These are phyloP conservation scores for Habrosyne pyritoides DNA, from an alignment of 2,888 invertebrate species.

Conservation along the genomic window DNA sequence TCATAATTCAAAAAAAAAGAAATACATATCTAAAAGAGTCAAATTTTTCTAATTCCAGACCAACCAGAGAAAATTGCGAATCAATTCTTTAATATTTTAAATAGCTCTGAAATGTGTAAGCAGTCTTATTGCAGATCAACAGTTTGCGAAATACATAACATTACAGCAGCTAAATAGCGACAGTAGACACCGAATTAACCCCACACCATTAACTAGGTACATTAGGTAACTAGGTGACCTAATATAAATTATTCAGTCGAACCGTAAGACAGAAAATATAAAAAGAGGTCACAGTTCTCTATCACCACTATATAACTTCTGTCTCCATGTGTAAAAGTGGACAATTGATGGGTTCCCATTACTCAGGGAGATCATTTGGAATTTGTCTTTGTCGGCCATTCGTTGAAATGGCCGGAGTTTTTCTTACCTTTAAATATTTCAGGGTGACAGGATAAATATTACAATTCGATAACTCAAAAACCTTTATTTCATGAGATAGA, in stretches of 20 bases:
- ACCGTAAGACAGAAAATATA: background rate
- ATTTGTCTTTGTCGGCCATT: constrained; percentile 1
- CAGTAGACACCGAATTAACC: background rate
- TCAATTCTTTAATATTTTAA: no score
- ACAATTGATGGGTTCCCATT: constrained; percentile 1
- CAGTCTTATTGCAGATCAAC: no score
- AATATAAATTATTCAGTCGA: background rate
- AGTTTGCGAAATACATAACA: no score
- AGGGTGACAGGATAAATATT: background rate
- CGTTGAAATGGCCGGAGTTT: background rate
- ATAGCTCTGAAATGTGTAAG: no score
- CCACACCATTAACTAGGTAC: background rate
- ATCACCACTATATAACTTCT: background rate
- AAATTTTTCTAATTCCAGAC: no score
- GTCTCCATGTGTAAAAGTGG: background rate
- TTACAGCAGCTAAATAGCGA: background rate
- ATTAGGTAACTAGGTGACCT: background rate
- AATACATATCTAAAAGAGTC: no score
- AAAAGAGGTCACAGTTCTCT: background rate
- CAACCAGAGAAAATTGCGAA: no score
- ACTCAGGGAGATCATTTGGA: constrained; percentile 2
- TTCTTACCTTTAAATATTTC: background rate
- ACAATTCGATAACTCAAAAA: no score
- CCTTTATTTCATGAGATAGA: no score
- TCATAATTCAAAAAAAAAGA: no score